Evolutionary conservation across 2,113 vertebrate genomes (phyloP).

Genomic region (Heliornis fulica): DNA sequence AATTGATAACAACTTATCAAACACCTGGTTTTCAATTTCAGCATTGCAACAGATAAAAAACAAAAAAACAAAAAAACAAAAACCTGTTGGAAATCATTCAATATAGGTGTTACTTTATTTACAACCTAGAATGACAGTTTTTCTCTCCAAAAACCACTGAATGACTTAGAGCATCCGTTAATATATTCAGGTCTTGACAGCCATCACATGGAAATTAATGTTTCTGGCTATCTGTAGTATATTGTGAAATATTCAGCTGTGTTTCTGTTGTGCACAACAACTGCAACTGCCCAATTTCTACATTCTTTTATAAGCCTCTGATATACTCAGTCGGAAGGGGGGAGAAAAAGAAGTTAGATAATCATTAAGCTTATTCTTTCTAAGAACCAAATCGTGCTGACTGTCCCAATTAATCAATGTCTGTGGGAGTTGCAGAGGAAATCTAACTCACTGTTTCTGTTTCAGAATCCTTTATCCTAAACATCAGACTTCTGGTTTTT

Average conservation of each 20-base stretch:
- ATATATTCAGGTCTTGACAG: background rate
- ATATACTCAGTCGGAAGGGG: constrained; percentile 14
- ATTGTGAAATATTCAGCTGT: background rate
- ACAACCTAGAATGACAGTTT: background rate
- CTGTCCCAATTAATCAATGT: constrained; percentile 77
- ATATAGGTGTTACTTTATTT: background rate
- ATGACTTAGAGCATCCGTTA: background rate
- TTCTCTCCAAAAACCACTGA: background rate
- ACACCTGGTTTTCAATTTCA: background rate
- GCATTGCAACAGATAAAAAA: background rate
- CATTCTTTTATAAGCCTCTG: constrained; percentile 46
- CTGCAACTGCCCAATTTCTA: constrained; percentile 16
- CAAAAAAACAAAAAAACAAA: background rate
- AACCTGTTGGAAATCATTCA: background rate
- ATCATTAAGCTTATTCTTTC: constrained; percentile 63
- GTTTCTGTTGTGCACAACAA: constrained; percentile 21
- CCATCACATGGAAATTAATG: constrained; percentile 24
- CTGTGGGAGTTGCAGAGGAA: constrained; percentile 50
- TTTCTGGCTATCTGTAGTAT: constrained; percentile 1
- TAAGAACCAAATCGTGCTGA: constrained; percentile 52
- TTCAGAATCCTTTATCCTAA: constrained; percentile 44
- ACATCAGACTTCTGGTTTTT: constrained; percentile 14
- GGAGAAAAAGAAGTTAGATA: constrained; percentile 54
- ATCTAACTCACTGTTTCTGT: background rate
- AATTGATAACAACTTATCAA: background rate